Evolutionary conservation across 2,113 vertebrate genomes (phyloP), one percentile per base, ranked within the genome.

Genomic region (Tetraodon nigroviridis): DNA sequence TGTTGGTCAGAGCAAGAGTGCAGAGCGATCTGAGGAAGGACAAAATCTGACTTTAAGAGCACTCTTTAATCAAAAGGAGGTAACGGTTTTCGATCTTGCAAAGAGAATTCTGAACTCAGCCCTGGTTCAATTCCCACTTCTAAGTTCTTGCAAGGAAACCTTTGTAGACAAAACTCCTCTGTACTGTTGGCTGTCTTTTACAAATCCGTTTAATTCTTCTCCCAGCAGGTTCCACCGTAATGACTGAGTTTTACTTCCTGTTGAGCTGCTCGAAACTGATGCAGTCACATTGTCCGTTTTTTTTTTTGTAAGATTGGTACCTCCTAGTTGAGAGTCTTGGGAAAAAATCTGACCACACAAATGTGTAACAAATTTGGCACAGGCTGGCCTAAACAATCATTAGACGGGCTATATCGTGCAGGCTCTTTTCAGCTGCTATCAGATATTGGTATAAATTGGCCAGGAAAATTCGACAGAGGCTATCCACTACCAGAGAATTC

Each of bases 121-220:
- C 61, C 48, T 49, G 64, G 67, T 69, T 76, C 80, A 67, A 75
- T 73, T 83, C 64, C 67, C 56, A 64, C 76, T 69, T 55, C 56
- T 51, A 70, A 83, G 68, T 81, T 71, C 71, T 68, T 64, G 64
- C 54, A 54, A 54, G 55, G 56, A 24, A 42, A 75, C 80, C 76
- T 82, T 80, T 79, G 72, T 80, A 82, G 76, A 73, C 82, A 77
- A 75, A 78, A 75, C 64, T 70, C 61, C 64, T 75, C 73, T 73
- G 57, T 64, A 81, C 63, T 74, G 73, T 24, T 75, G 61, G 41
- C 53, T 63, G 62, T 61, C 61, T 78, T 79, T 73, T 79, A 79
- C 73, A 83, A 86, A 84, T 69, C 60, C 47, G 54, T 79, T 78
- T 83, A 69, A 83, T 56, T 61, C 57, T 55, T 13, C 57, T 78